These are phyloP conservation scores for Sinocyclocheilus rhinocerous DNA, from an alignment of 2,113 vertebrate species.

Conservation along the genomic window DNA sequence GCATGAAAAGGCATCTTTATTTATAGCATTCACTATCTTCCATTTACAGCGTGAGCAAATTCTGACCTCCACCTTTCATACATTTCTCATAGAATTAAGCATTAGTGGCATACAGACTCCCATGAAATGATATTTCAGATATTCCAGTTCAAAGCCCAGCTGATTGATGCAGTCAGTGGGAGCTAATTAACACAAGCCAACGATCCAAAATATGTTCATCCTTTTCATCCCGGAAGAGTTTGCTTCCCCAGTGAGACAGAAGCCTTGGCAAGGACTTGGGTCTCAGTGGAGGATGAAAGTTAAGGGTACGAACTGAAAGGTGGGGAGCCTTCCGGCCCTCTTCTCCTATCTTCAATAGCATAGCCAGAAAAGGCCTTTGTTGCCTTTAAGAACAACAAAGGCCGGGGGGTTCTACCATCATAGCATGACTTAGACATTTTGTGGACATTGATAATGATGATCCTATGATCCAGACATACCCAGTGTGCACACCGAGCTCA, in stretches of 20 bases:
- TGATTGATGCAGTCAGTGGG: constrained; percentile 45
- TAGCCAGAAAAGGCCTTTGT: too few species aligned
- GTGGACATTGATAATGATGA: constrained; percentile 7
- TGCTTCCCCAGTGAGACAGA: constrained; percentile 43
- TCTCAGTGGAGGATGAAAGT: constrained; percentile 58
- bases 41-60: background rate
- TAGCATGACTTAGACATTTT: background rate
- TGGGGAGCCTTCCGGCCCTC: constrained; percentile 26
- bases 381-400: constrained; percentile 56
- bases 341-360: constrained; percentile 48
- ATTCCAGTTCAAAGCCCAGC: constrained; percentile 22
- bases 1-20: background rate
- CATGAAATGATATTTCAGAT: constrained; percentile 21
- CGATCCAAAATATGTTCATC: constrained; percentile 56
- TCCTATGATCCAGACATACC: constrained; percentile 31
- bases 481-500: background rate
- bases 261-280: constrained; percentile 57
- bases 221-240: constrained; percentile 53
- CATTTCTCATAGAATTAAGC: constrained; percentile 12
- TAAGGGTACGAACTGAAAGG: constrained; percentile 53
- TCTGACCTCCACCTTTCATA: constrained; percentile 22
- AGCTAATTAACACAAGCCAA: constrained; percentile 59
- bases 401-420: constrained; percentile 47
- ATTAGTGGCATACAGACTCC: background rate
- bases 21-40: background rate